These are phyloP conservation scores for Sebastes itinus DNA, from an alignment of 2,797 vertebrate species.

Conservation along the genomic window DNA sequence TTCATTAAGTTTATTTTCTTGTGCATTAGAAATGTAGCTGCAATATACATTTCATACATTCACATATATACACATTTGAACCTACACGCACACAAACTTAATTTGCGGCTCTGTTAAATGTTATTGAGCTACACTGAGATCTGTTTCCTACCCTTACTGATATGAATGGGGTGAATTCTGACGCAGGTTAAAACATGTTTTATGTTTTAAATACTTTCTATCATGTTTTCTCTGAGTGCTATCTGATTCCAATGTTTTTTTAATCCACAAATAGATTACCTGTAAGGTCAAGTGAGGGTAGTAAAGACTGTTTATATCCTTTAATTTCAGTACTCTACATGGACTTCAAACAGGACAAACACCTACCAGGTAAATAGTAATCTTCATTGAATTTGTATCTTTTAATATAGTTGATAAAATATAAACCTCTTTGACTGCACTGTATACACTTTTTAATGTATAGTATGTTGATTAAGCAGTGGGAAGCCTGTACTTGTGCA, in stretches of 20 bases:
- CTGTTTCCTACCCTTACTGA: not conserved
- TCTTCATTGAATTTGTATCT: not conserved
- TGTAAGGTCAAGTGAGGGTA: not conserved
- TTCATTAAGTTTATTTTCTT: not conserved
- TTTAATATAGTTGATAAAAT: not conserved
- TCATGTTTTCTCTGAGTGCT: not conserved
- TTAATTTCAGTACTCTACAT: slow-evolving; percentile 24
- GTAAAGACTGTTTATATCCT: not conserved
- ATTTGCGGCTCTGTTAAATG: not conserved
- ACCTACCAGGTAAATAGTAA: slow-evolving; percentile 30
- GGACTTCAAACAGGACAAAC: not conserved
- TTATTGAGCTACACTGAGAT: not conserved
- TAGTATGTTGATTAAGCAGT: not conserved
- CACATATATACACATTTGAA: not conserved
- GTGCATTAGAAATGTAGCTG: not conserved
- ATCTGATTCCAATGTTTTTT: not conserved
- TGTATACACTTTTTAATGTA: not conserved
- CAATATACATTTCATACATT: not conserved
- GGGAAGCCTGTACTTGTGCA: not conserved
- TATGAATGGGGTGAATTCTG: not conserved
- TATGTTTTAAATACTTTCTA: not conserved
- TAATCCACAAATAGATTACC: not conserved
- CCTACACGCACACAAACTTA: too few species aligned
- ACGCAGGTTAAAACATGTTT: not conserved
- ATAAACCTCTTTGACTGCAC: not conserved